Evolutionary conservation across 2,888 invertebrate genomes (phyloP).

Genomic region (Tetragonula carbonaria): DNA sequence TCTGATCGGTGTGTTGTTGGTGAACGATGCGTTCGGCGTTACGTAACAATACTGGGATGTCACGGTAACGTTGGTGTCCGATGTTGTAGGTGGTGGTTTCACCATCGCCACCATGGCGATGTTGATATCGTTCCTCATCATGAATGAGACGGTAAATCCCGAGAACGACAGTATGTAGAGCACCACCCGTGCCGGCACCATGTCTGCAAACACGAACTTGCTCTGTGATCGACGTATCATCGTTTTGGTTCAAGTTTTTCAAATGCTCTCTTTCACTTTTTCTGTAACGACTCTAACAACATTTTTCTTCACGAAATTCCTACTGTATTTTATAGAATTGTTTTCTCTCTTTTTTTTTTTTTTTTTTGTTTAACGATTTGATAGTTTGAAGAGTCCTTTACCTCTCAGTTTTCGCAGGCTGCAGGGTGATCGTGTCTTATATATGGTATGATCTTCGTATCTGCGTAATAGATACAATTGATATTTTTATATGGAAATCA

Average conservation of each 20-base stretch:
- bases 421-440: conserved; percentile 71
- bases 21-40: conserved; percentile 64
- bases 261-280: background rate
- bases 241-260: no score
- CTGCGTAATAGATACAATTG: conserved; percentile 66
- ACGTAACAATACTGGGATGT: conserved; percentile 78
- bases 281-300: background rate
- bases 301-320: background rate
- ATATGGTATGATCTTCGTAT: conserved; percentile 74
- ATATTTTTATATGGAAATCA: conserved; percentile 39
- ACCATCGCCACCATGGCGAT: conserved; percentile 90
- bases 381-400: conserved; percentile 49
- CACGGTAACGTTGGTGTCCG: conserved; percentile 63
- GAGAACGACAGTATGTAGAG: conserved; percentile 90
- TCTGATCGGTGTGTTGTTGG: conserved; percentile 57
- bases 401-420: conserved; percentile 68
- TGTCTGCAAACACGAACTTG: conserved; percentile 79
- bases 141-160: conserved; percentile 90
- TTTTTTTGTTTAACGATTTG: background rate
- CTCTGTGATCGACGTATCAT: background rate
- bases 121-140: conserved; percentile 91
- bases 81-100: conserved; percentile 70
- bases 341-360: background rate
- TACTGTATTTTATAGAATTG: background rate
- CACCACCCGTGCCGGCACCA: conserved; percentile 89